Evolutionary conservation across 2,888 invertebrate species (phyloP), one percentile per base, ranked within the genome.

Genomic region (Stramonita haemastoma): DNA sequence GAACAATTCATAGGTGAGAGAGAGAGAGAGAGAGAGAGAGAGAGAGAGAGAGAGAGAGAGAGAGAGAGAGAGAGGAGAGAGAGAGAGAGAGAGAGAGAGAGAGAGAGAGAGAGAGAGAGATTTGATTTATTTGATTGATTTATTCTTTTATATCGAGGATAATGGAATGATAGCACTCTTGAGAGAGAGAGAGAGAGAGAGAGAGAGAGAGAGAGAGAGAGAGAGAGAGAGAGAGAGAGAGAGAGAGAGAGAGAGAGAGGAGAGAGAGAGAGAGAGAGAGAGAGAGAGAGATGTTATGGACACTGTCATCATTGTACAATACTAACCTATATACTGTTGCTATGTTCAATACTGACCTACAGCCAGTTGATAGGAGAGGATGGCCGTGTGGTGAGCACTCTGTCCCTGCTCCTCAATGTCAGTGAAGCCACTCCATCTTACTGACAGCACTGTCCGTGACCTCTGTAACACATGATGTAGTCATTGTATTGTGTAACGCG

Each of bases 371-470:
- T 93, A 93, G 66, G 90, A 87, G 17, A 89, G 87, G 19, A 93
- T 91, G 22, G 92, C 93, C 70, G 90, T 90, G 22, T 79, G 79
- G 77, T 93, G 93, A 11, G 87, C 90, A 19, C 86, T 88, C n/a
- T 29, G 32, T 13, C 91, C 91, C 36, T 86, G 81, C 85, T 92
- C 92, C 60, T 93, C 93, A 1, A 93, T 90, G 79, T 93, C 93
- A 34, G 60, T 90, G 85, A 92, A 93, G 1, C 92, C 92, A 56
- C 91, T 90, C 93, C 93, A 93, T 70, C 90, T 90, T 5, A 92
- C 89, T 19, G 90, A 89, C 57, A 93, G 84, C 36, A 91, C 91
- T 17, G 91, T 88, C 22, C 89, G 79, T 1, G 90, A 90, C 8
- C 90, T 89, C 92, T 92, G 88, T 29, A 88, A 60, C 57, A 88